phyloP scores from a whole-genome alignment of 2,797 vertebrate genomes.

The Centroberyx gerrardi region DNA sequence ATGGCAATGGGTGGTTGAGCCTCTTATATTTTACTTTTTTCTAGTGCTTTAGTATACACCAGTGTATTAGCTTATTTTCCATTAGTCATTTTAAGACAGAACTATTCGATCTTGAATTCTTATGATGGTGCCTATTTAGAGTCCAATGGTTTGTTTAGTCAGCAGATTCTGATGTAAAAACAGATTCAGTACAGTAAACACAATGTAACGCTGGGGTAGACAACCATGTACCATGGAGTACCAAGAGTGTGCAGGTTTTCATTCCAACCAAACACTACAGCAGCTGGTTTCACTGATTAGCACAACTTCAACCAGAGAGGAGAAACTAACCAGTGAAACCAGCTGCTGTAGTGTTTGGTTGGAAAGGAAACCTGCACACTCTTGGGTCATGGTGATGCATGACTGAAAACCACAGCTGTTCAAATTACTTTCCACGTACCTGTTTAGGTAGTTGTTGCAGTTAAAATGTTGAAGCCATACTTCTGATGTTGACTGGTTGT shows the following conservation, averaged over 20 bases:
- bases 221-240: too few relatives aligned
- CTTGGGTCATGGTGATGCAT: too few relatives aligned
- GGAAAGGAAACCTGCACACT: too few relatives aligned
- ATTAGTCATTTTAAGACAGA: conserved; percentile 28
- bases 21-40: conserved; percentile 21
- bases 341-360: too few relatives aligned
- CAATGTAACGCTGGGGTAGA: conserved; percentile 19
- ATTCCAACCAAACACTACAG: too few relatives aligned
- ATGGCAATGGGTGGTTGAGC: conserved; percentile 54
- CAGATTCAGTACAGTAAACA: conserved; percentile 35
- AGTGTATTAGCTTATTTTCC: conserved; percentile 30
- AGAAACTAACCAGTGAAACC: too few relatives aligned
- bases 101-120: conserved; percentile 53
- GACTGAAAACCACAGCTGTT: too few relatives aligned
- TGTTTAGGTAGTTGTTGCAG: conserved; percentile 41
- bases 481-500: conserved; percentile 36
- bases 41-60: conserved; percentile 20
- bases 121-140: conserved; percentile 51
- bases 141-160: conserved; percentile 49
- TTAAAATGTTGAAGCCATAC: conserved; percentile 71
- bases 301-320: too few relatives aligned
- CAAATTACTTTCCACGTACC: too few relatives aligned
- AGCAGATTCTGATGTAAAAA: conserved; percentile 66
- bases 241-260: too few relatives aligned
- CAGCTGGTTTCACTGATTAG: too few relatives aligned